Conservation (phyloP, 2,888 invertebrate genomes). For the Lasioglossum lativentre region DNA sequence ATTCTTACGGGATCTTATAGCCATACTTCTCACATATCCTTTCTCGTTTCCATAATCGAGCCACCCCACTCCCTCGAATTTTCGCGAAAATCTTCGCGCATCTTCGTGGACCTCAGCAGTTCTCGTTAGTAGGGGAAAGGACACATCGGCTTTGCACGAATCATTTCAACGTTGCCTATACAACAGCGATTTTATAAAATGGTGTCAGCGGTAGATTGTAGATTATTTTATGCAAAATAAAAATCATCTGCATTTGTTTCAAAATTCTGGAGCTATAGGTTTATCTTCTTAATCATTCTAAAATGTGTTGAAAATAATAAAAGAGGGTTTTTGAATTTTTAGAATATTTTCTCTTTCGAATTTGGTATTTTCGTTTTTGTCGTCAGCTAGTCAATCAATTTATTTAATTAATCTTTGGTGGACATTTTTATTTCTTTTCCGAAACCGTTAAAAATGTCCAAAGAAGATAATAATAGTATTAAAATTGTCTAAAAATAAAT, state of each 20-base stretch:
- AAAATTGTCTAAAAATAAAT: not conserved
- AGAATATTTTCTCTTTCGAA: not conserved
- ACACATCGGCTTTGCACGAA: not conserved
- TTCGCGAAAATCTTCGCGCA: not conserved
- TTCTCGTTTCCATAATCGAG: slow-evolving; percentile 38
- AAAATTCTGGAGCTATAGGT: not conserved
- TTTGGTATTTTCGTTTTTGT: not conserved
- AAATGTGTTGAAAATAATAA: not conserved
- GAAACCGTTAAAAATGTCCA: not conserved
- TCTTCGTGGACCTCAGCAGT: not conserved
- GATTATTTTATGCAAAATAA: not conserved
- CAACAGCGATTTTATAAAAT: not conserved
- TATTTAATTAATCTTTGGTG: not conserved
- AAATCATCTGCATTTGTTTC: not conserved
- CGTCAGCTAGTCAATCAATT: too few species aligned
- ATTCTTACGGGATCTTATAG: slow-evolving; percentile 53
- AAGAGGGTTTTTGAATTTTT: not conserved
- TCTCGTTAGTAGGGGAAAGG: not conserved
- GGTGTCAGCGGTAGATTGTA: not conserved
- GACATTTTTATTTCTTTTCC: not conserved
- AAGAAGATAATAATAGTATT: not conserved
- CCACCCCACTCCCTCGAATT: slow-evolving; percentile 17
- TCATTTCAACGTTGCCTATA: not conserved
- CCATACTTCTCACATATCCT: slow-evolving; percentile 26
- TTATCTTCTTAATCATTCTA: not conserved